Evolutionary conservation across 2,888 invertebrate genomes (phyloP).

Genomic region (Salticus scenicus): DNA sequence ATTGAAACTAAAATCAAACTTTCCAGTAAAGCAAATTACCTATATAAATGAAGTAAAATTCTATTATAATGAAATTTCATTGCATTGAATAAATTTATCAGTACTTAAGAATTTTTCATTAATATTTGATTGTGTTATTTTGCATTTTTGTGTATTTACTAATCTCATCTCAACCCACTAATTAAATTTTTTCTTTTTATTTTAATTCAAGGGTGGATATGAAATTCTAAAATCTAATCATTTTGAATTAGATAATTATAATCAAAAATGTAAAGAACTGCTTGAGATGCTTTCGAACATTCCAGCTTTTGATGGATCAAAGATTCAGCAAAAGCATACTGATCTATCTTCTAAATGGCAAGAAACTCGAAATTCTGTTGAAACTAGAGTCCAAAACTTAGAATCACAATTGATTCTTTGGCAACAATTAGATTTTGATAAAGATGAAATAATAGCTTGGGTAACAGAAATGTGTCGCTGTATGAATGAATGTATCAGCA

Average conservation of each 20-base stretch:
- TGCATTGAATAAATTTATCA: too few species aligned
- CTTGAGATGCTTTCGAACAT: conserved; percentile 83
- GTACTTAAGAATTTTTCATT: too few species aligned
- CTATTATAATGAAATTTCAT: too few species aligned
- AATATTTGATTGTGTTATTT: too few species aligned
- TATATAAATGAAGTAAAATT: too few species aligned
- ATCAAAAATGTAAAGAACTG: conserved; percentile 84
- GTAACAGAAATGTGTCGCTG: conserved; percentile 86
- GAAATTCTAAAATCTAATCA: conserved; percentile 59
- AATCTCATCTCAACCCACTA: too few species aligned
- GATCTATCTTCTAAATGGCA: conserved; percentile 73
- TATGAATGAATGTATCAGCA: conserved; percentile 84
- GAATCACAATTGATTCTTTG: conserved; percentile 94
- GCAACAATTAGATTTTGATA: conserved; percentile 92
- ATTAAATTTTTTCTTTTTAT: neutral
- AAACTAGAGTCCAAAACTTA: conserved; percentile 85
- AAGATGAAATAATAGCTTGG: conserved; percentile 89
- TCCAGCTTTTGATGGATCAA: conserved; percentile 81
- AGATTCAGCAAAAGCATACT: conserved; percentile 75
- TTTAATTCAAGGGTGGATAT: conserved; percentile 42
- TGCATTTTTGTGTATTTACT: too few species aligned
- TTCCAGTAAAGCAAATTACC: too few species aligned
- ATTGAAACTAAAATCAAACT: too few species aligned
- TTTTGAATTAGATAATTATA: conserved; percentile 74
- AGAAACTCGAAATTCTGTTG: conserved; percentile 79